Evolutionary conservation across 2,113 vertebrate genomes (phyloP), one percentile per base, ranked within the genome.

Genomic region (Xiphias gladius): DNA sequence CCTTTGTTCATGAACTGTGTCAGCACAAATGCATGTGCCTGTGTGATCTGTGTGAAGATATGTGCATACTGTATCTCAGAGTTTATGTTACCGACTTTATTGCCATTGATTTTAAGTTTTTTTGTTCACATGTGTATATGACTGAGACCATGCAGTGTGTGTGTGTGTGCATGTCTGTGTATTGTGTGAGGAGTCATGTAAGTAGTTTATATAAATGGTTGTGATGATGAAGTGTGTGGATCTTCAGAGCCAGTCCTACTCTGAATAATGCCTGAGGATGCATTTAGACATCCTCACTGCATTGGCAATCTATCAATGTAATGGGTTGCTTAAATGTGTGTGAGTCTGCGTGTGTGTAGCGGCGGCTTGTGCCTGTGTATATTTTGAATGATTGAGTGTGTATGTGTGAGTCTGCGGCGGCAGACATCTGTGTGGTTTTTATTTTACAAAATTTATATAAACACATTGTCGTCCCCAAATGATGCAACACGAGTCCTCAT

Each of bases 241-340:
- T 88, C 85, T 59, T 84, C 63, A 83, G 73, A 84, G 84, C 78
- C 77, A 73, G 48, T 69, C 28, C 82, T 69, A 63, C 82, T 88
- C 69, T 72, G 80, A 83, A 83, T 85, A 86, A 87, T 69, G 92
- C 83, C 90, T 46, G 64, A 84, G 86, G 89, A 87, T 83, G 73
- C 81, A 84, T 92, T 82, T 84, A 86, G 83, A 89, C 58, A 43
- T 81, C 75, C 64, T 70, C 39, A 28, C 67, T 73, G 73, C 76
- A 24, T 35, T 76, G 20, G 76, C 58, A 16, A 88, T 91, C 80
- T 54, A 89, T 91, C 86, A 87, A 37, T 35, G 73, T 85, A 88
- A 93, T 90, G 71, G 78, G 19, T 62, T 87, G 73, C 79, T 89
- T 87, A 79, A 81, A 76, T 64, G 80, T 76, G 75, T 78, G 62